A percentile compares a stretch with the other conserved stretches of the same genome.
These are phyloP conservation scores for Halcyon badia DNA, from an alignment of 2,797 vertebrate species.

Conservation along the genomic window DNA sequence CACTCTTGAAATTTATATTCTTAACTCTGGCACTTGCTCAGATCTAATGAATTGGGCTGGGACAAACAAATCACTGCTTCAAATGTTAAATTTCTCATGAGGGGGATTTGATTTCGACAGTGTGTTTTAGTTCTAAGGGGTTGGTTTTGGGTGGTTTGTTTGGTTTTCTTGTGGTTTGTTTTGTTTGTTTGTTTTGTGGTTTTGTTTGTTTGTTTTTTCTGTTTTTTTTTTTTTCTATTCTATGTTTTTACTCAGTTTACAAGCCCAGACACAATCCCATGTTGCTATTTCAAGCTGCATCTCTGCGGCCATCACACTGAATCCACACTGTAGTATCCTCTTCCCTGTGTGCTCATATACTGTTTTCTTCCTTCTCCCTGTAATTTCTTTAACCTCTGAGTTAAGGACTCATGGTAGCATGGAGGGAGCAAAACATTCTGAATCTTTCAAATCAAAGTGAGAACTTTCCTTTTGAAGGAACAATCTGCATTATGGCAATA, in stretches of 20 bases:
- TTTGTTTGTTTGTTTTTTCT: too few species aligned
- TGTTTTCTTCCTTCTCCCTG: neutral
- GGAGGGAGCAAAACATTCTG: neutral
- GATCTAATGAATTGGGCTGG: slow-evolving; percentile 7
- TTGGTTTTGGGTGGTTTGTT: neutral
- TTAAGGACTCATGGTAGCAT: neutral
- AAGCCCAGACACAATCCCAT: neutral
- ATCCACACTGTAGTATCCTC: neutral
- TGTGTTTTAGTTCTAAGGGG: neutral
- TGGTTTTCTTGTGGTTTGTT: neutral
- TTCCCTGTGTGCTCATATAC: neutral
- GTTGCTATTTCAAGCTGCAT: neutral
- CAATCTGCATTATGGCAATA: neutral
- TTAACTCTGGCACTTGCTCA: slow-evolving; percentile 18
- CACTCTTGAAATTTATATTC: slow-evolving; percentile 45
- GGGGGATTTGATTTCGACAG: neutral
- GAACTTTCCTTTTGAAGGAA: neutral
- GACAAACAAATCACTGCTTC: slow-evolving; percentile 34
- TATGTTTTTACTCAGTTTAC: neutral
- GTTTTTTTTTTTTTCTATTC: neutral
- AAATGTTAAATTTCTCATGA: neutral
- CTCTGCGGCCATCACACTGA: neutral
- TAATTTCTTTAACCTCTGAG: neutral
- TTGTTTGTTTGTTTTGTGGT: too few species aligned
- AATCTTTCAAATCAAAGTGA: neutral